These are phyloP conservation scores for Lycophotia porphyrea DNA, from an alignment of 2,888 invertebrate genomes.

Conservation along the genomic window DNA sequence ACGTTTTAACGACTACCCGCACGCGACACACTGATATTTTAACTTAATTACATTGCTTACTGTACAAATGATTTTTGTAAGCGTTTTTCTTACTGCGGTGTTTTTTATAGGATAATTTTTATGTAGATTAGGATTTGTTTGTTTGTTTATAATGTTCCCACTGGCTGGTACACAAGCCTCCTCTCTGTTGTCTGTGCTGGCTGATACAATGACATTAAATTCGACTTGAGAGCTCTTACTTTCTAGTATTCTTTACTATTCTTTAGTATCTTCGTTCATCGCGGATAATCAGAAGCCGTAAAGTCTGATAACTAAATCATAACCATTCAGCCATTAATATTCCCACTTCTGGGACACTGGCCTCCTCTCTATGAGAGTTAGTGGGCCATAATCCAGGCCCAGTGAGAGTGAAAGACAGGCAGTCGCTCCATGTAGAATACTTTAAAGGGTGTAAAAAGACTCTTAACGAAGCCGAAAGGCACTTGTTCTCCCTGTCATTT, in stretches of 20 bases:
- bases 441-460: too few relatives aligned
- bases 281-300: neutral
- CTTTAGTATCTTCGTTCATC: too few relatives aligned
- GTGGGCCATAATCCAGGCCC: neutral
- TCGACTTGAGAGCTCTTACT: neutral
- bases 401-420: neutral
- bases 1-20: slow-evolving; percentile 60
- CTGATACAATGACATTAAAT: neutral
- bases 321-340: too few relatives aligned
- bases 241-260: too few relatives aligned
- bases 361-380: too few relatives aligned
- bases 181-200: neutral
- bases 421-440: neutral
- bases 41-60: slow-evolving; percentile 64
- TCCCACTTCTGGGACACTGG: too few relatives aligned
- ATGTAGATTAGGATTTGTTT: neutral
- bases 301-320: too few relatives aligned
- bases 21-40: slow-evolving; percentile 64
- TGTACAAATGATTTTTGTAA: slow-evolving; percentile 42
- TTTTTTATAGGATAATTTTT: neutral
- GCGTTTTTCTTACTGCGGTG: slow-evolving; percentile 6
- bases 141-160: neutral
- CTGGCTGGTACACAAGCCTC: neutral
- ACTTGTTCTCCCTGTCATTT: too few relatives aligned
- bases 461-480: too few relatives aligned